A percentile compares a stretch with the other conserved stretches of the same genome.
Conservation (phyloP, 2,797 vertebrate species). For the Clangula hyemalis region DNA sequence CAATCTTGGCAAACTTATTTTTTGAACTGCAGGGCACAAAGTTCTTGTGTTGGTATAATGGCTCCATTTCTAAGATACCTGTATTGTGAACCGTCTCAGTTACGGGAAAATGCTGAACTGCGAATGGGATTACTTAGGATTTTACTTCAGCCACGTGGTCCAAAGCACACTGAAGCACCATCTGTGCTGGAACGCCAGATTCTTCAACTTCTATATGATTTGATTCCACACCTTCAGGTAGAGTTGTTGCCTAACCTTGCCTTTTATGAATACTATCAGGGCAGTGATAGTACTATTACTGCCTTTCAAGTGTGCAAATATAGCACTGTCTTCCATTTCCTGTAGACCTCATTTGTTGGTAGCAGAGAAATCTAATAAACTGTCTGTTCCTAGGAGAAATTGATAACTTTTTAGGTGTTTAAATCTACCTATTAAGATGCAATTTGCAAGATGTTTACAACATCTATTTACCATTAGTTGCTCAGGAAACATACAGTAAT, state of each 20-base stretch:
- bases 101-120: slow-evolving; percentile 84
- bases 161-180: slow-evolving; percentile 40
- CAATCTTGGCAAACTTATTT: neutral
- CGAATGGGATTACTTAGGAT: slow-evolving; percentile 85
- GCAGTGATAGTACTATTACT: fast-evolving
- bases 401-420: neutral
- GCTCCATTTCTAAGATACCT: slow-evolving; percentile 90
- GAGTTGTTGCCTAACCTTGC: neutral
- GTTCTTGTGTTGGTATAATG: slow-evolving; percentile 84
- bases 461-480: neutral
- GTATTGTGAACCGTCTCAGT: slow-evolving; percentile 90
- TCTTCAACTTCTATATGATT: slow-evolving; percentile 82
- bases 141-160: slow-evolving; percentile 76
- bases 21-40: slow-evolving; percentile 79
- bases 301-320: neutral
- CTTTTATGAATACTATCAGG: neutral
- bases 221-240: slow-evolving; percentile 90
- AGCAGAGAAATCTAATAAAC: neutral
- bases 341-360: neutral
- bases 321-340: neutral
- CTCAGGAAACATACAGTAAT: neutral
- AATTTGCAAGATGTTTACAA: neutral
- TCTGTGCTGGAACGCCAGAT: slow-evolving; percentile 72
- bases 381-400: neutral
- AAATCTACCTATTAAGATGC: neutral